A percentile compares a stretch with the other conserved stretches of the same genome.
phyloP scores from a whole-genome alignment of 2,888 invertebrate genomes.

The Lithosia quadra region DNA sequence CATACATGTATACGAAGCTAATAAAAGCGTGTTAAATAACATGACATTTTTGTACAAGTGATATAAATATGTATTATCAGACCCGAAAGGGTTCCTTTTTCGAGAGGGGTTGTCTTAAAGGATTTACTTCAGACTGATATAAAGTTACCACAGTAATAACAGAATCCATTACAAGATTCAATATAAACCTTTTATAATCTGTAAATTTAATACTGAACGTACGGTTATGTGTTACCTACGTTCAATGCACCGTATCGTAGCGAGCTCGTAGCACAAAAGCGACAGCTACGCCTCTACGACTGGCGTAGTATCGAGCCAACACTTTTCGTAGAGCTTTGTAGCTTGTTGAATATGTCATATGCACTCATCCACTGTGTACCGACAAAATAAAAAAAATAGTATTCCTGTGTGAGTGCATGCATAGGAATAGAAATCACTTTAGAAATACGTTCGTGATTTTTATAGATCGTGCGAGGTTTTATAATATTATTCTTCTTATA shows the following conservation, averaged over 20 bases:
- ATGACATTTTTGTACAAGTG: not conserved
- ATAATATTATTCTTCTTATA: no score
- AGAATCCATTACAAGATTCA: no score
- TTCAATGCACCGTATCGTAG: constrained; percentile 5
- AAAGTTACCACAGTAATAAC: no score
- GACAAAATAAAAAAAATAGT: not conserved
- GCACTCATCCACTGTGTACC: not conserved
- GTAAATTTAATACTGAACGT: not conserved
- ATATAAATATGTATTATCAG: not conserved
- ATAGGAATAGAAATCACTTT: not conserved
- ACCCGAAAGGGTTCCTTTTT: not conserved
- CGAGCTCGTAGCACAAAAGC: constrained; percentile 3
- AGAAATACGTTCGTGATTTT: not conserved
- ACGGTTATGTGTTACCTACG: not conserved
- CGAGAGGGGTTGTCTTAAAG: not conserved
- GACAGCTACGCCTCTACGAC: constrained; percentile 10
- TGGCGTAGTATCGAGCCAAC: constrained; percentile 3
- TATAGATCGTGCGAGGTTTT: not conserved
- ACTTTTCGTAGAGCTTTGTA: constrained; percentile 18
- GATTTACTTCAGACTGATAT: constrained; percentile 1
- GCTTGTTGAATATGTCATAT: not conserved
- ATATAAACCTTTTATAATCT: not conserved
- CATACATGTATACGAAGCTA: no score
- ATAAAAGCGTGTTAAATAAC: not conserved
- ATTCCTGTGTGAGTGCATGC: not conserved